A percentile compares a stretch with the other conserved stretches of the same genome.
Conservation (phyloP, 2,797 vertebrate species). For the Serranus cabrilla region DNA sequence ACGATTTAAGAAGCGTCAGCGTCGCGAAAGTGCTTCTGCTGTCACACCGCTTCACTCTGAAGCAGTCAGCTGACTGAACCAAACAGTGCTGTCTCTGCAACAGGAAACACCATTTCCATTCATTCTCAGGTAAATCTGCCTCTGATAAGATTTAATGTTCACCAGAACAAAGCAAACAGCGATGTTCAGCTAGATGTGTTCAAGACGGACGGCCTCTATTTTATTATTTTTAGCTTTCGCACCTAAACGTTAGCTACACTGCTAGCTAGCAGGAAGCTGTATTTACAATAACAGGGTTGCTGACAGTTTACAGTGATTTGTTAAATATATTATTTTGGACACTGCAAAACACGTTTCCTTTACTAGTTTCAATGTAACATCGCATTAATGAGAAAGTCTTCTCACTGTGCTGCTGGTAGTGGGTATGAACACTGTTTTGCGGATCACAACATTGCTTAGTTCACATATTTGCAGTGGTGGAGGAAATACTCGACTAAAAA, state of each 20-base stretch:
- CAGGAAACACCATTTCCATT: conserved; percentile 22
- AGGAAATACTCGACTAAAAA: too few species aligned
- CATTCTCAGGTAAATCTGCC: conserved; percentile 47
- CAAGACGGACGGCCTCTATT: not conserved
- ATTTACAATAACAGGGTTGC: not conserved
- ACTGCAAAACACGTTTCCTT: not conserved
- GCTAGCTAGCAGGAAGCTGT: conserved; percentile 22
- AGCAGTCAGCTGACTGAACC: conserved; percentile 70
- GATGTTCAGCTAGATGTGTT: rapidly evolving
- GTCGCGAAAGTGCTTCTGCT: conserved; percentile 61
- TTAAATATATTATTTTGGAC: not conserved
- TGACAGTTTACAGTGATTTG: not conserved
- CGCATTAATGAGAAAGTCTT: rapidly evolving
- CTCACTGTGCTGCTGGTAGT: not conserved
- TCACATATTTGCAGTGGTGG: too few species aligned
- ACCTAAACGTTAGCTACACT: conserved; percentile 1
- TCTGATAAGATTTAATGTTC: not conserved
- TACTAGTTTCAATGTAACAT: not conserved
- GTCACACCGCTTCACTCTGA: not conserved
- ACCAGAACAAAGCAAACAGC: not conserved
- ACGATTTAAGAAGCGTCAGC: rapidly evolving
- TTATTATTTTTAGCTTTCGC: not conserved
- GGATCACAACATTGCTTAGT: too few species aligned
- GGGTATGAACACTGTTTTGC: not conserved
- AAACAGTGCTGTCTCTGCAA: conserved; percentile 3